A percentile compares a stretch with the other conserved stretches of the same genome.
Evolutionary conservation across 2,888 invertebrate species (phyloP).

Genomic region (Spialia ferax): DNA sequence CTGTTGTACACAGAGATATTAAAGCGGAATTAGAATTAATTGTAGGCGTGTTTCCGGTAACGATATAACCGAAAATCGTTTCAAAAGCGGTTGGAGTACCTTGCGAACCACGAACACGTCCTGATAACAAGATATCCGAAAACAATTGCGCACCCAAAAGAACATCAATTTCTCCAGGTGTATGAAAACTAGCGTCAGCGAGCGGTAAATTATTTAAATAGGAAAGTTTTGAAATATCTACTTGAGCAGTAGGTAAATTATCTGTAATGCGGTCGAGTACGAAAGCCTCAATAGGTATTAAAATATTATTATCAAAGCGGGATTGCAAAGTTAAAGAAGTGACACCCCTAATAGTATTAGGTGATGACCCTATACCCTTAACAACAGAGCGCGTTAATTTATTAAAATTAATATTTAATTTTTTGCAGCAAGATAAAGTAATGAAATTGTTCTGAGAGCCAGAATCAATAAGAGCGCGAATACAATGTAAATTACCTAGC

Average conservation of each 20-base stretch:
- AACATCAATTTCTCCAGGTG: background rate
- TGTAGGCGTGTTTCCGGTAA: slow-evolving; percentile 3
- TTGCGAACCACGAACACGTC: background rate
- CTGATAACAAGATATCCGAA: slow-evolving; percentile 1
- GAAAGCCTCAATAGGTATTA: slow-evolving; percentile 2
- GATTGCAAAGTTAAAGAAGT: background rate
- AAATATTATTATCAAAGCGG: background rate
- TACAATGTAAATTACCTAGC: background rate
- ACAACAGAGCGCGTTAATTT: slow-evolving; percentile 5
- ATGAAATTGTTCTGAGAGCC: slow-evolving; percentile 10
- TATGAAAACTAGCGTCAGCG: slow-evolving; percentile 3
- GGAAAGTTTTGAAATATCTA: background rate
- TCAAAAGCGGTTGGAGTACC: slow-evolving; percentile 9
- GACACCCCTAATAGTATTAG: slow-evolving; percentile 11
- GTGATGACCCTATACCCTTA: slow-evolving; percentile 9
- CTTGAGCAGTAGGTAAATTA: slow-evolving; percentile 3
- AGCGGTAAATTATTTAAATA: slow-evolving; percentile 8
- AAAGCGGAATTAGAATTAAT: background rate
- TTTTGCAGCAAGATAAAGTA: background rate
- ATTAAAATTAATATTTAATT: slow-evolving; percentile 6
- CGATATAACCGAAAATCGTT: slow-evolving; percentile 8
- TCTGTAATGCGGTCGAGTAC: slow-evolving; percentile 11
- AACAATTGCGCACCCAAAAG: slow-evolving; percentile 11
- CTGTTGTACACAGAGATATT: background rate
- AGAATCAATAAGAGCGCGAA: background rate